Evolutionary conservation across 2,888 invertebrate species (phyloP).

Genomic region (Apeira syringaria): DNA sequence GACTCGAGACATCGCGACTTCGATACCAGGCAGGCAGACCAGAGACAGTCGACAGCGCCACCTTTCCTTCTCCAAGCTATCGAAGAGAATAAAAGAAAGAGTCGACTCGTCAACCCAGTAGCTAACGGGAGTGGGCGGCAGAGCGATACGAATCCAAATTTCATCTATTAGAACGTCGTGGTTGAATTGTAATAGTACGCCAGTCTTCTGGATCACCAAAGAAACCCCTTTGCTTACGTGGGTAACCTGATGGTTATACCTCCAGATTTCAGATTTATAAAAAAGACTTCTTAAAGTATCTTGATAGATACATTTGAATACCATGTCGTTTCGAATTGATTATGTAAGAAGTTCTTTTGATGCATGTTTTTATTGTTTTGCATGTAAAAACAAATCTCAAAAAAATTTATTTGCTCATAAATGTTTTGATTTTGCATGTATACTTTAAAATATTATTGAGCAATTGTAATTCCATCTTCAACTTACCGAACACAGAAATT

Average conservation of each 20-base stretch:
- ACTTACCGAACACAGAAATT: conserved; percentile 16
- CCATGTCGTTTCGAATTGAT: too few species aligned
- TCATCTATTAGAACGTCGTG: conserved; percentile 54
- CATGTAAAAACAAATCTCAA: too few species aligned
- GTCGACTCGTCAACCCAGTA: conserved; percentile 49
- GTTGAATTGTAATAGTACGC: too few species aligned
- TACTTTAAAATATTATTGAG: conserved; percentile 14
- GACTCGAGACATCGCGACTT: conserved; percentile 6
- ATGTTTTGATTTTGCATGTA: conserved; percentile 24
- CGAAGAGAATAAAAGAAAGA: conserved; percentile 64
- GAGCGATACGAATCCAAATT: conserved; percentile 72
- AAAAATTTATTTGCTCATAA: conserved; percentile 11
- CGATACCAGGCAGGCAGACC: conserved; percentile 10
- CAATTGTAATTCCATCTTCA: conserved; percentile 5
- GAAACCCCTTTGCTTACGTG: too few species aligned
- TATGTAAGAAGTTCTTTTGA: too few species aligned
- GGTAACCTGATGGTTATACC: too few species aligned
- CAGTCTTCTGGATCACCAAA: too few species aligned
- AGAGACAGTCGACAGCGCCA: conserved; percentile 44
- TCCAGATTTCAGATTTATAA: too few species aligned
- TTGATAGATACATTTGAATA: too few species aligned
- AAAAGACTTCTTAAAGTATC: too few species aligned
- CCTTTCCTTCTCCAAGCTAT: conserved; percentile 73
- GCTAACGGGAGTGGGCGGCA: conserved; percentile 55
- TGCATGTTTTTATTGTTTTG: too few species aligned